phyloP scores from a whole-genome alignment of 1,140 invertebrate genomes.

The Leptestheria dahalacensis region DNA sequence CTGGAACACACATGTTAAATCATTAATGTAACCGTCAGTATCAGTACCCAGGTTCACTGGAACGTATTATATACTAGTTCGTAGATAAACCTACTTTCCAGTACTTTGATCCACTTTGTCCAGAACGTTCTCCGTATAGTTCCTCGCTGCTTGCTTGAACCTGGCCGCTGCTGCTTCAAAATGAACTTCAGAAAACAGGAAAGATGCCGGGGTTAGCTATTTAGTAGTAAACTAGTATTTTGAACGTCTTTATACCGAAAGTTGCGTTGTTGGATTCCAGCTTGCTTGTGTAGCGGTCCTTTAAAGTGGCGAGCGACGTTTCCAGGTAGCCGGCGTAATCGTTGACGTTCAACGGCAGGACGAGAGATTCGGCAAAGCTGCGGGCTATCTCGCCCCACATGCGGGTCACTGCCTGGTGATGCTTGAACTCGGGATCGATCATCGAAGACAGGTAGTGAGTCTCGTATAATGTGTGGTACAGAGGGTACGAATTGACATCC shows the following conservation, averaged over 20 bases:
- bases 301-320: neutral
- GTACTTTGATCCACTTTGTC: neutral
- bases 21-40: neutral
- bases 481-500: slow-evolving; percentile 21
- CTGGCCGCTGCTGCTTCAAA: neutral
- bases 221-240: no score
- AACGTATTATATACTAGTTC: neutral
- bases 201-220: no score
- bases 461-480: slow-evolving; percentile 27
- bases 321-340: slow-evolving; percentile 3
- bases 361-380: slow-evolving; percentile 2
- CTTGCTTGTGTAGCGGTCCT: neutral
- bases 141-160: neutral
- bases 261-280: neutral
- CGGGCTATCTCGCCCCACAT: slow-evolving; percentile 13
- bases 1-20: slow-evolving; percentile 12
- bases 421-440: slow-evolving; percentile 23
- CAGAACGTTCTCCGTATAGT: neutral
- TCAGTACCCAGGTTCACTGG: neutral
- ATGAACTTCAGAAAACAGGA: no score
- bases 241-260: no score
- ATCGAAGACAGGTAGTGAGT: slow-evolving; percentile 24
- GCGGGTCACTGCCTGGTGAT: slow-evolving; percentile 19
- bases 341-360: slow-evolving; percentile 6
- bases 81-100: neutral